Percentiles rank a stretch among this genome's conserved stretches.
Conservation (phyloP, 2,888 invertebrate species). For the Drosophila pullipes region DNA sequence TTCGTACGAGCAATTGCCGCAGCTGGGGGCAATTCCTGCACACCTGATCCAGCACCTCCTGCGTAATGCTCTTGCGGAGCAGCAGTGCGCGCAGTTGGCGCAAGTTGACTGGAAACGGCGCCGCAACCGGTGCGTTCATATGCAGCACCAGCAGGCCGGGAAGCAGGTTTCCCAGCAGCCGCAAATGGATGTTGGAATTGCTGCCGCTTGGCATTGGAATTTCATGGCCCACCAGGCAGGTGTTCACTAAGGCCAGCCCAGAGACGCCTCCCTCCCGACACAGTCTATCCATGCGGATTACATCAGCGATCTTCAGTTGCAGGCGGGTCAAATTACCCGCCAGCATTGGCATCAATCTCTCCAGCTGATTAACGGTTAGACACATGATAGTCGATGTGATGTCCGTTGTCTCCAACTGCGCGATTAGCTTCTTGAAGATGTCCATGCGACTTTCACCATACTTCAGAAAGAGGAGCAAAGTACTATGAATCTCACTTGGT, state of each 20-base stretch:
- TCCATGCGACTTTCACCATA: not conserved
- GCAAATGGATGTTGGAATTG: not conserved
- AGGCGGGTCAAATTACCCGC: constrained; percentile 19
- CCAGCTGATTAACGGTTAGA: constrained; percentile 7
- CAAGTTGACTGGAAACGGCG: constrained; percentile 27
- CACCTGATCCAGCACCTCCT: constrained; percentile 14
- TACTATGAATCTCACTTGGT: constrained; percentile 8
- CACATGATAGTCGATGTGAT: not conserved
- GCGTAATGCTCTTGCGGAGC: constrained; percentile 12
- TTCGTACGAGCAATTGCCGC: constrained; percentile 18
- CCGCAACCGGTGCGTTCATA: not conserved
- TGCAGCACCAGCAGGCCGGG: constrained; percentile 20
- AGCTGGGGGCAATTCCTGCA: constrained; percentile 2
- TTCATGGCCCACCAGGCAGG: not conserved
- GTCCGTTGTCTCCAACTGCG: constrained; percentile 22
- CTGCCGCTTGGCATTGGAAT: not conserved
- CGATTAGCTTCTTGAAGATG: constrained; percentile 21
- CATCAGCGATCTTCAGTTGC: constrained; percentile 15
- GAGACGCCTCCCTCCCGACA: not conserved
- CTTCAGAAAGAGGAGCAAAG: constrained; percentile 34
- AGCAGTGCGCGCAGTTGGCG: constrained; percentile 1
- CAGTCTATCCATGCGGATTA: not conserved
- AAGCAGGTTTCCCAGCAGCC: constrained; percentile 2
- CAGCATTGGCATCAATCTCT: constrained; percentile 36
- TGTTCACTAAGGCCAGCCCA: not conserved